These are phyloP conservation scores for Drosophila ananassae DNA, from an alignment of 1,140 invertebrate genomes.

Conservation along the genomic window DNA sequence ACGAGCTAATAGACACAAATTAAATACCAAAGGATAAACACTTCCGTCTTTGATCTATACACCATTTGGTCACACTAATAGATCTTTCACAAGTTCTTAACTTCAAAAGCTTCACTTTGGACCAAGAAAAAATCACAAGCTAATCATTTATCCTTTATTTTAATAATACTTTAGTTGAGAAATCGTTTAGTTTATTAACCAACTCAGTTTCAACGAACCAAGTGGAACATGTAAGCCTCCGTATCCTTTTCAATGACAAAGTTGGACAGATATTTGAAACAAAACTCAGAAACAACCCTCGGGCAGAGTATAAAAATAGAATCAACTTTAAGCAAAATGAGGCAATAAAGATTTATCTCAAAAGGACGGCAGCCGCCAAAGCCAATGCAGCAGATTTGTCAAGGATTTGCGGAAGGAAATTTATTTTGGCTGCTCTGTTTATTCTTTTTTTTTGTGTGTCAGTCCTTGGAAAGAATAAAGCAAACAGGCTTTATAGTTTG, in stretches of 20 bases:
- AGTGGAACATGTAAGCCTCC: too few species aligned
- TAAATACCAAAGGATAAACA: too few species aligned
- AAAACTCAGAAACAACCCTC: not conserved
- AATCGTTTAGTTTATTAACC: too few species aligned
- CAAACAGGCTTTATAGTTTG: conserved; percentile 38
- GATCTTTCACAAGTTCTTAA: too few species aligned
- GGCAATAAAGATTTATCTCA: conserved; percentile 78
- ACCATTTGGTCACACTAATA: too few species aligned
- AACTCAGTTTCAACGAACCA: too few species aligned
- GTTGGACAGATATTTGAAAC: not conserved
- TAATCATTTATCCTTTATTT: too few species aligned
- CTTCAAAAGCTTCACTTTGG: too few species aligned
- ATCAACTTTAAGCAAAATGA: conserved; percentile 77
- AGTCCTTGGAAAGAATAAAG: conserved; percentile 20
- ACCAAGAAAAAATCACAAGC: too few species aligned
- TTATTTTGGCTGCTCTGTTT: conserved; percentile 63
- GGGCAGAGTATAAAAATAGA: conserved; percentile 52
- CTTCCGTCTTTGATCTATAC: too few species aligned
- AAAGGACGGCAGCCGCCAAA: conserved; percentile 47
- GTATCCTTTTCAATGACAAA: not conserved
- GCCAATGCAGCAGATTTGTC: conserved; percentile 78
- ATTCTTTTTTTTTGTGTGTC: conserved; percentile 22
- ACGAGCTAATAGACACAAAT: too few species aligned
- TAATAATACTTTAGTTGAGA: too few species aligned
- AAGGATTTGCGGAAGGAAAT: conserved; percentile 75